A percentile compares a stretch with the other conserved stretches of the same genome.
phyloP scores from a whole-genome alignment of 2,797 vertebrate genomes.

The Chiroxiphia lanceolata region DNA sequence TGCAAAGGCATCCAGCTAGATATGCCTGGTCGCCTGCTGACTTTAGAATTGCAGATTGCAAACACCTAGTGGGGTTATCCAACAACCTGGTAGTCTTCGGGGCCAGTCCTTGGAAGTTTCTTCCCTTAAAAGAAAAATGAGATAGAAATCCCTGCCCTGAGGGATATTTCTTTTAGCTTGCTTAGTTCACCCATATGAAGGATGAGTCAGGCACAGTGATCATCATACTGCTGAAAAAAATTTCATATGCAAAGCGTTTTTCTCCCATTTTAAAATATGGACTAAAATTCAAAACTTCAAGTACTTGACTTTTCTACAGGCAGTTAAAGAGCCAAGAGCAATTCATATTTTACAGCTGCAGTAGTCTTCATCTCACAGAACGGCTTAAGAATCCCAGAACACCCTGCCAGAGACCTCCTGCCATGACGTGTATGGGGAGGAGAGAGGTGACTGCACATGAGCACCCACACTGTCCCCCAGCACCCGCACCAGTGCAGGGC shows the following conservation, averaged over 20 bases:
- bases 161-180: neutral
- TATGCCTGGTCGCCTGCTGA: neutral
- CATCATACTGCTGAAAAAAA: neutral
- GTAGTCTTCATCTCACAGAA: neutral
- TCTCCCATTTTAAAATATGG: neutral
- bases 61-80: neutral
- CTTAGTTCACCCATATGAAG: neutral
- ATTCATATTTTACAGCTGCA: neutral
- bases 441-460: neutral
- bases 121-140: neutral
- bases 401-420: neutral
- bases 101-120: neutral
- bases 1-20: neutral
- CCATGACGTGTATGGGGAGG: rapidly evolving
- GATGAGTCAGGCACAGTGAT: neutral
- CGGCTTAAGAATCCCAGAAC: neutral
- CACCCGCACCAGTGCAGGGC: rapidly evolving
- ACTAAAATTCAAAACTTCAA: neutral
- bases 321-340: neutral
- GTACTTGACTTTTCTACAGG: neutral
- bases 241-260: neutral
- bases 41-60: neutral
- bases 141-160: neutral
- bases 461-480: neutral
- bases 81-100: neutral